Conservation (phyloP, 2,888 invertebrate species). For the Drymonia ruficornis region DNA sequence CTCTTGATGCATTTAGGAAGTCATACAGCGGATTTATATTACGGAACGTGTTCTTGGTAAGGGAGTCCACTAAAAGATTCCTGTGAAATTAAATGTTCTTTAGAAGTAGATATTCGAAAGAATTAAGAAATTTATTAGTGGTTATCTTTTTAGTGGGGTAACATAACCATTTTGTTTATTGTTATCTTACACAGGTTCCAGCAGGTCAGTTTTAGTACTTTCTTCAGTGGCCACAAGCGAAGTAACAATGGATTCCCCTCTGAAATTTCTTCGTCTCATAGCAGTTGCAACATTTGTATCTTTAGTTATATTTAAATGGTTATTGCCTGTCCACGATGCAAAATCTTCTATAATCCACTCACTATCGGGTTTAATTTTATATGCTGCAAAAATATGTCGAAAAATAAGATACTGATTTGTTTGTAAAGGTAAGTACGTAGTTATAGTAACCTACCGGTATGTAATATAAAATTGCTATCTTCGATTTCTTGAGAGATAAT, state of each 20-base stretch:
- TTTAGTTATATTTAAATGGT: conserved; percentile 46
- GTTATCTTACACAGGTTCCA: conserved; percentile 44
- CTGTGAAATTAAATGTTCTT: conserved; percentile 38
- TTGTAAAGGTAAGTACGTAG: too few species aligned
- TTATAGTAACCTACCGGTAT: conserved; percentile 55
- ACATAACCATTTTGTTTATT: too few species aligned
- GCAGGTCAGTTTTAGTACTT: conserved; percentile 47
- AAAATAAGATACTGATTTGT: too few species aligned
- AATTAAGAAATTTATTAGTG: too few species aligned
- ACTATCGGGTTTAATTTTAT: conserved; percentile 48
- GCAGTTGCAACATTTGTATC: conserved; percentile 33
- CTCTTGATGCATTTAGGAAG: conserved; percentile 59
- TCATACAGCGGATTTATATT: conserved; percentile 49
- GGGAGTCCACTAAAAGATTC: conserved; percentile 42
- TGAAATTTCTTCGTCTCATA: conserved; percentile 57
- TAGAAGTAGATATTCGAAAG: too few species aligned
- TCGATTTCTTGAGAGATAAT: conserved; percentile 41
- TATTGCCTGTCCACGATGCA: conserved; percentile 52
- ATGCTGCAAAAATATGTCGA: conserved; percentile 46
- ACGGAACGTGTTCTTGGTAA: conserved; percentile 49
- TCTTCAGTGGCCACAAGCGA: conserved; percentile 48
- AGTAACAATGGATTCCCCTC: conserved; percentile 34
- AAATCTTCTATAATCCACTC: conserved; percentile 52
- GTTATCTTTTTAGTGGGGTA: too few species aligned
- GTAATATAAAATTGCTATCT: conserved; percentile 33